These are phyloP conservation scores for Bradypodion ventrale DNA, from an alignment of 2,797 vertebrate genomes.

Conservation along the genomic window DNA sequence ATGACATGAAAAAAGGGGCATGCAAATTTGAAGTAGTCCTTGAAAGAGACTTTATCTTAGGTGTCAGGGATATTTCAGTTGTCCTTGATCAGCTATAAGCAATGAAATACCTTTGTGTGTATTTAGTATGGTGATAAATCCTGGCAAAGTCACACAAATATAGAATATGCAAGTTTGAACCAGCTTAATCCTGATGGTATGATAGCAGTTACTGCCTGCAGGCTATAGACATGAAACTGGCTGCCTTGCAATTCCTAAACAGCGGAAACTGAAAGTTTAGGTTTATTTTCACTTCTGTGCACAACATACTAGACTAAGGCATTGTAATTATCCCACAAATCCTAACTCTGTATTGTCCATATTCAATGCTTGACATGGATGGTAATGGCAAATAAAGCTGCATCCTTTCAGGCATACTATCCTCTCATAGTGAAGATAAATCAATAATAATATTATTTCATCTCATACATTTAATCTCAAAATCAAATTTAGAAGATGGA, in stretches of 20 bases:
- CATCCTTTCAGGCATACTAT: too few relatives aligned
- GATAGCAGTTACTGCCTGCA: background rate
- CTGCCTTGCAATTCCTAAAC: background rate
- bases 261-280: background rate
- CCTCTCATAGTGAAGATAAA: too few relatives aligned
- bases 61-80: background rate
- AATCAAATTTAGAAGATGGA: too few relatives aligned
- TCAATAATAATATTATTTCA: too few relatives aligned
- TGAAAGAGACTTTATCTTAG: background rate
- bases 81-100: background rate
- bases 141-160: constrained; percentile 20
- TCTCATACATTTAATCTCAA: too few relatives aligned
- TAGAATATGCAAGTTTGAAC: constrained; percentile 11
- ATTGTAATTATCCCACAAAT: too few relatives aligned
- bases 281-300: background rate
- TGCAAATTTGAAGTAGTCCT: background rate
- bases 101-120: constrained; percentile 4
- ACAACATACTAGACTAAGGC: too few relatives aligned
- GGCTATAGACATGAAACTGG: background rate
- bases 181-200: background rate
- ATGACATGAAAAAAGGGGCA: too few relatives aligned
- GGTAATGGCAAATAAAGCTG: too few relatives aligned
- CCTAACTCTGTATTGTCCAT: too few relatives aligned
- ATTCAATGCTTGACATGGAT: too few relatives aligned
- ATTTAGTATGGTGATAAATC: constrained; percentile 23